phyloP scores from a whole-genome alignment of 2,797 vertebrate genomes.

The Chelmon rostratus region DNA sequence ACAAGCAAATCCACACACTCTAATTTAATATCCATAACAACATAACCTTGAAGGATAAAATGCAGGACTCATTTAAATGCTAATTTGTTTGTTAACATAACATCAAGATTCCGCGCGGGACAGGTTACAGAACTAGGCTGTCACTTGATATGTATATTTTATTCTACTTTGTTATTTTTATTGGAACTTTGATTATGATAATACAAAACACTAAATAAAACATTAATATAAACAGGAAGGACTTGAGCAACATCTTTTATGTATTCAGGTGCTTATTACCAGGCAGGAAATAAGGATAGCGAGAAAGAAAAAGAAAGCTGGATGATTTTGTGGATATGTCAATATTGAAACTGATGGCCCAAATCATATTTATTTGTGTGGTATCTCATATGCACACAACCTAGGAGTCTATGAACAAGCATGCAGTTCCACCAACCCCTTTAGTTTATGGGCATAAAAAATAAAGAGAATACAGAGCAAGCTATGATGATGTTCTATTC shows the following conservation, averaged over 20 bases:
- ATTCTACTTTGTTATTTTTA: constrained; percentile 90
- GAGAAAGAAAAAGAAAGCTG: constrained; percentile 46
- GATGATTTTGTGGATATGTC: constrained; percentile 68
- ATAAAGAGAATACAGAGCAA: constrained; percentile 15
- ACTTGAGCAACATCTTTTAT: constrained; percentile 85
- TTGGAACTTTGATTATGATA: constrained; percentile 91
- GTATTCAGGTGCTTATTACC: constrained; percentile 86
- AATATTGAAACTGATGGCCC: constrained; percentile 75
- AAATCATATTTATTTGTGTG: constrained; percentile 76
- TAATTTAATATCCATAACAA: constrained; percentile 92
- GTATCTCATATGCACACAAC: constrained; percentile 61
- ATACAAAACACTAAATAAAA: constrained; percentile 91
- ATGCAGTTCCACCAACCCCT: constrained; percentile 29
- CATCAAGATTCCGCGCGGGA: constrained; percentile 87
- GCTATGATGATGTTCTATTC: background rate
- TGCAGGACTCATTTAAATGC: constrained; percentile 91
- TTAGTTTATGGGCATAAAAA: constrained; percentile 17
- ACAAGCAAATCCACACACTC: constrained; percentile 79
- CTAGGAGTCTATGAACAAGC: constrained; percentile 46
- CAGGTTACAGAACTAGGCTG: constrained; percentile 87
- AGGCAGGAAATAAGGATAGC: constrained; percentile 75
- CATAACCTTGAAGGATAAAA: constrained; percentile 92
- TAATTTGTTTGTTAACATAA: constrained; percentile 93
- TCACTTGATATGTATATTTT: constrained; percentile 91
- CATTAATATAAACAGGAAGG: constrained; percentile 89